Evolutionary conservation across 2,888 invertebrate species (phyloP), one percentile per base, ranked within the genome.

Genomic region (Pyrrhosoma nymphula): DNA sequence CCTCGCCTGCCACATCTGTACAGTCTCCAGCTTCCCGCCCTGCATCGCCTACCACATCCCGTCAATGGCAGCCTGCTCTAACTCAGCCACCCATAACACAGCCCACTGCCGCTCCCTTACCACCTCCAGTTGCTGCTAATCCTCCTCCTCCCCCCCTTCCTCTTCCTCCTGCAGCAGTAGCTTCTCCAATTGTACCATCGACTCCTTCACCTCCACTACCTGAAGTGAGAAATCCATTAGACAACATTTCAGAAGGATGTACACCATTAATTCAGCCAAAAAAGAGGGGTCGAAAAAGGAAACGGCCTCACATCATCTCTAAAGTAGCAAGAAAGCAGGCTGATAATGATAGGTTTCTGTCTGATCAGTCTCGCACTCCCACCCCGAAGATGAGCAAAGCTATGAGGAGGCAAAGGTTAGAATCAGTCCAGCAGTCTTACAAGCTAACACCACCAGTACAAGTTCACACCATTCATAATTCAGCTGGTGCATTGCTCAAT

Each of bases 1-100:
- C 98, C 0, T 97, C 96, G 3, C 96, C 96, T 6, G 95, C 97
- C 16, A 97, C 97, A 35, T 93, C 93, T 16, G 93, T 93, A 75
- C 93, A 93, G 56, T 93, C 93, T 69, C 93, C 93, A 47, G 93
- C 93, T 18, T 75, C 69, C 69, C 93, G 69, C 69, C 93, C 93
- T 47, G 69, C 75, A 16, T 93, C 93, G n/a, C 93, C 93, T 26
- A 55, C 75, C 69, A 6, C 47, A n/a, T 20, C 69, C 0, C 35
- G 35, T 14, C 63, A 63, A 16, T 93, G 93, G 93, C 63, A 69
- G 69, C 39, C 97, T 14, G 96, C 95, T 55, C 90, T 95, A 95
- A 89, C 95, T 60, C 96, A 95, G 88, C 95, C 96, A n/a, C 56
- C 95, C 47, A 95, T 95, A 60, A 56, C 88, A 0, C 47, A 69